Evolutionary conservation across 2,113 vertebrate species (phyloP).

Genomic region (Toxostoma redivivum): DNA sequence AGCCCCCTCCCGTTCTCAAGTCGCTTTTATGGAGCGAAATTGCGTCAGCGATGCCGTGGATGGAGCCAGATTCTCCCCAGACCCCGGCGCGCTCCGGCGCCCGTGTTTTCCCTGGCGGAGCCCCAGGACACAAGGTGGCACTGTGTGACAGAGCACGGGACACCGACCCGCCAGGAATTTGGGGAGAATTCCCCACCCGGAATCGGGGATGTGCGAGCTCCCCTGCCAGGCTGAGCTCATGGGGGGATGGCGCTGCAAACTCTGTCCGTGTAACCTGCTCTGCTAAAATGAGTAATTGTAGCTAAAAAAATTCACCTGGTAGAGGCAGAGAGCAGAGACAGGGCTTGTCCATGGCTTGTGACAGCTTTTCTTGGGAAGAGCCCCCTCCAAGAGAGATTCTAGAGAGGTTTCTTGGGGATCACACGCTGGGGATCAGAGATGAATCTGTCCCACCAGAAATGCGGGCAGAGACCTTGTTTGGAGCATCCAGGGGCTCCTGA

Average conservation of each 20-base stretch:
- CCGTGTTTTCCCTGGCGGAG: fast-evolving
- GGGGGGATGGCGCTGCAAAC: neutral
- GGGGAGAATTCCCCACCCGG: neutral
- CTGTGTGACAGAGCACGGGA: neutral
- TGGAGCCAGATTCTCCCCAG: neutral
- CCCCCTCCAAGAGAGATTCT: fast-evolving
- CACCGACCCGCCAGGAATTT: fast-evolving
- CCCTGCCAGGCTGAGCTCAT: fast-evolving
- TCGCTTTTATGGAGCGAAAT: neutral
- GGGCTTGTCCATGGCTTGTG: no score
- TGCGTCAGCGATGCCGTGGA: neutral
- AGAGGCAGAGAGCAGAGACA: neutral
- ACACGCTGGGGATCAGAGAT: fast-evolving
- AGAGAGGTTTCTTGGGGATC: neutral
- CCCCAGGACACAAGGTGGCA: conserved; percentile 19
- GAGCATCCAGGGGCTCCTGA: neutral
- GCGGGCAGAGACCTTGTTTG: neutral
- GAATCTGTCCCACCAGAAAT: neutral
- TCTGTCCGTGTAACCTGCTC: fast-evolving
- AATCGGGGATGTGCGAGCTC: fast-evolving
- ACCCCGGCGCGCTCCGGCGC: fast-evolving
- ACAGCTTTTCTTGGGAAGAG: neutral
- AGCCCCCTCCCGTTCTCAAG: neutral
- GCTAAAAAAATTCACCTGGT: neutral
- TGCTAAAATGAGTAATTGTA: fast-evolving